Percentiles rank a stretch among this genome's conserved stretches.
Evolutionary conservation across 1,140 invertebrate species (phyloP).

Genomic region (Leucophenga varia): DNA sequence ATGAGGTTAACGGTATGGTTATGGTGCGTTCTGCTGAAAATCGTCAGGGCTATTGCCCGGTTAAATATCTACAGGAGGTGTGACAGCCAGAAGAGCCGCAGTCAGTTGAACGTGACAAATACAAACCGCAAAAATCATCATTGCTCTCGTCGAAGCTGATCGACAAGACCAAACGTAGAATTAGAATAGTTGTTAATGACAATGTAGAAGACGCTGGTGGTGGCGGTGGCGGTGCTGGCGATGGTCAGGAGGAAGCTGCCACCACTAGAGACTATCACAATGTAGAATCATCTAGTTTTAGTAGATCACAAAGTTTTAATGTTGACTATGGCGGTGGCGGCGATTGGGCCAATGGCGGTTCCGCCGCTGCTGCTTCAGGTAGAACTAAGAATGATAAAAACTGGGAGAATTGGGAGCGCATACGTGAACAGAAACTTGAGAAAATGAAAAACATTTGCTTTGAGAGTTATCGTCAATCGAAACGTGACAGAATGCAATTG

Average conservation of each 20-base stretch:
- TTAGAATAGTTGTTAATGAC: conserved; percentile 52
- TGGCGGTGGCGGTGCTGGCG: conserved; percentile 6
- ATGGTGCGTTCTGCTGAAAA: conserved; percentile 88
- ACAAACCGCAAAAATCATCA: conserved; percentile 44
- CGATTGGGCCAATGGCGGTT: conserved; percentile 34
- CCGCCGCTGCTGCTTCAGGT: conserved; percentile 30
- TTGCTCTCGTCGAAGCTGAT: conserved; percentile 37
- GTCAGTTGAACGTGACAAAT: conserved; percentile 30
- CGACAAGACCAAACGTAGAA: conserved; percentile 56
- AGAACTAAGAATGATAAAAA: conserved; percentile 55
- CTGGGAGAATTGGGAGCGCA: conserved; percentile 56
- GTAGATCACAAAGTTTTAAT: conserved; percentile 27
- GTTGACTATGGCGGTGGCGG: conserved; percentile 41
- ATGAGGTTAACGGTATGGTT: conserved; percentile 88
- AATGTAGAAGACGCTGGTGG: conserved; percentile 11
- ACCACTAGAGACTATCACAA: conserved; percentile 19
- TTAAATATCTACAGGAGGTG: conserved; percentile 83
- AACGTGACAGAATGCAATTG: conserved; percentile 59
- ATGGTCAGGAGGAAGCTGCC: not conserved
- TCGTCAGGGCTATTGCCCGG: conserved; percentile 78
- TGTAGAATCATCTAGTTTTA: conserved; percentile 35
- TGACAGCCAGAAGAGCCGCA: conserved; percentile 64
- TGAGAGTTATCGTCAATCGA: conserved; percentile 54
- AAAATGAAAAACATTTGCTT: conserved; percentile 55
- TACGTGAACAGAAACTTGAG: conserved; percentile 53